A percentile compares a stretch with the other conserved stretches of the same genome.
Conservation (phyloP, 2,888 invertebrate species). For the Oscheius myriophilus region DNA sequence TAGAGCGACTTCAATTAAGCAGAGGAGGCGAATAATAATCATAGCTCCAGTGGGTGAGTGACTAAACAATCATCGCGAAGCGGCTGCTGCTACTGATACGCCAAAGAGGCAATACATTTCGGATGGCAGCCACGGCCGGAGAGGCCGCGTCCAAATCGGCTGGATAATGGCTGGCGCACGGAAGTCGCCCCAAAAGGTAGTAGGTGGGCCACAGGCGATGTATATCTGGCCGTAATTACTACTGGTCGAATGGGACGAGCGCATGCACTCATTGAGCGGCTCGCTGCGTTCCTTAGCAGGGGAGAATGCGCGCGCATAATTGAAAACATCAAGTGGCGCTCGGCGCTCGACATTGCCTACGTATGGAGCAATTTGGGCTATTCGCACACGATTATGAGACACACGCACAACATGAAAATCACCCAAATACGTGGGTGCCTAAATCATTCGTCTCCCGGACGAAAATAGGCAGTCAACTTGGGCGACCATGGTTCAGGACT, state of each 20-base stretch:
- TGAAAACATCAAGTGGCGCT: constrained; percentile 25
- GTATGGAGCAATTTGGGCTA: neutral
- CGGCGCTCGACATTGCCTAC: neutral
- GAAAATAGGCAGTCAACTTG: too few relatives aligned
- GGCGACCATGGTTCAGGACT: too few relatives aligned
- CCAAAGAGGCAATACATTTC: constrained; percentile 12
- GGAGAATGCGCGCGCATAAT: constrained; percentile 23
- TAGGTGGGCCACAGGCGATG: neutral
- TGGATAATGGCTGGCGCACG: neutral
- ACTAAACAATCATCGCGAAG: too few relatives aligned
- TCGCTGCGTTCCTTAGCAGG: constrained; percentile 12
- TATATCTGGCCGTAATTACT: constrained; percentile 14
- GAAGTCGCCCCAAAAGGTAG: constrained; percentile 13
- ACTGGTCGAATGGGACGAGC: constrained; percentile 21
- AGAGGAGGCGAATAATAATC: neutral
- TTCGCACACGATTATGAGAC: too few relatives aligned
- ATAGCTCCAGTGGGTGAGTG: constrained; percentile 4
- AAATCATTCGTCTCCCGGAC: neutral
- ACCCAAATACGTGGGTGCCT: neutral
- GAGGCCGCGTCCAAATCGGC: constrained; percentile 16
- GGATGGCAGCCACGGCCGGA: constrained; percentile 4
- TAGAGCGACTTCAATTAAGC: neutral
- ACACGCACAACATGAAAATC: too few relatives aligned
- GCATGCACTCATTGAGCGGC: constrained; percentile 28
- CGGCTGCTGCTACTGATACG: too few relatives aligned